phyloP scores from a whole-genome alignment of 2,888 invertebrate species.

The Heliconius cydno region DNA sequence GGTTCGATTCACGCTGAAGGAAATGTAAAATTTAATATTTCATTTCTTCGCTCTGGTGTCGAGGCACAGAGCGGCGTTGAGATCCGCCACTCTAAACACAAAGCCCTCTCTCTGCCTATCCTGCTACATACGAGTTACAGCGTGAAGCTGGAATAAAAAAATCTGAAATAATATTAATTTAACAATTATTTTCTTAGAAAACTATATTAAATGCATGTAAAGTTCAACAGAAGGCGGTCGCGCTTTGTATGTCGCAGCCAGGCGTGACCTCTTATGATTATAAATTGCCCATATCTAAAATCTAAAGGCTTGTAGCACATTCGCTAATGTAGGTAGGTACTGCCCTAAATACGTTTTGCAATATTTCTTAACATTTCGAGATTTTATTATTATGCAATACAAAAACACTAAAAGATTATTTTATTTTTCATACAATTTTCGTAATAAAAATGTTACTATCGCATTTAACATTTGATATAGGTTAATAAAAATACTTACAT shows the following conservation, averaged over 20 bases:
- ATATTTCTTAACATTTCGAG: background rate
- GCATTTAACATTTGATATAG: background rate
- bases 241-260: constrained; percentile 14
- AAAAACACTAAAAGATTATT: background rate
- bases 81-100: too few species aligned
- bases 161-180: background rate
- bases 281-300: constrained; percentile 41
- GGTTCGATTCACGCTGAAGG: too few species aligned
- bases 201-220: background rate
- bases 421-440: background rate
- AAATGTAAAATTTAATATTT: too few species aligned
- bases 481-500: constrained; percentile 85
- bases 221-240: background rate
- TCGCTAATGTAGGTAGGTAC: constrained; percentile 29
- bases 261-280: constrained; percentile 38
- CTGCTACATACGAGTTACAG: too few species aligned
- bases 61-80: too few species aligned
- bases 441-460: background rate
- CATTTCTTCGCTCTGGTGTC: too few species aligned
- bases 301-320: constrained; percentile 36
- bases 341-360: constrained; percentile 29
- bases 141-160: too few species aligned
- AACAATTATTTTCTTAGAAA: background rate
- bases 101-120: too few species aligned
- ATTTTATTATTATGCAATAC: background rate